phyloP scores from a whole-genome alignment of 2,113 vertebrate species.

The Scartelaos histophorus region DNA sequence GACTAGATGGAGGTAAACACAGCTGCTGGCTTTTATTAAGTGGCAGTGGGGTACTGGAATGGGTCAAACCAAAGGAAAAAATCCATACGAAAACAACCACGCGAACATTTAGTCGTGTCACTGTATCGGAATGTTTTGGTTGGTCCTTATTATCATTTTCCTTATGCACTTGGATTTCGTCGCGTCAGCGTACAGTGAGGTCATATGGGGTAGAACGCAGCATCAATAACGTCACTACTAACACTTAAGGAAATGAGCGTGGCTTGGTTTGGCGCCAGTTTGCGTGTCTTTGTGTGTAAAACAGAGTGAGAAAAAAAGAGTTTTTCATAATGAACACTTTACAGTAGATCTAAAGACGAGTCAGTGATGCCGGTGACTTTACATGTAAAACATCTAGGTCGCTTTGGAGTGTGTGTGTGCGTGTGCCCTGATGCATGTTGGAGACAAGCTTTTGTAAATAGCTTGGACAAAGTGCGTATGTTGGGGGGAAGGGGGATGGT shows the following conservation, averaged over 20 bases:
- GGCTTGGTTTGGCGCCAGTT: background rate
- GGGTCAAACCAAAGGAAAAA: slow-evolving; percentile 59
- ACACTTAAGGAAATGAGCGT: slow-evolving; percentile 14
- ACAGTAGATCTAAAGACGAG: slow-evolving; percentile 48
- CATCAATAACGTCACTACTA: slow-evolving; percentile 29
- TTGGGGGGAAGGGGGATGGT: slow-evolving; percentile 37
- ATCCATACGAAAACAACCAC: slow-evolving; percentile 52
- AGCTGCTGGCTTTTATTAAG: slow-evolving; percentile 72
- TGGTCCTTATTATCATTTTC: slow-evolving; percentile 53
- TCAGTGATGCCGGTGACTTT: slow-evolving; percentile 38
- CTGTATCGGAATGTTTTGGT: slow-evolving; percentile 62
- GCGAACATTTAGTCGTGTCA: slow-evolving; percentile 54
- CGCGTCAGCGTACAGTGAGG: slow-evolving; percentile 58
- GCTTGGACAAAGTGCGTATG: slow-evolving; percentile 55
- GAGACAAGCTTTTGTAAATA: slow-evolving; percentile 51
- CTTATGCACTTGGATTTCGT: slow-evolving; percentile 41
- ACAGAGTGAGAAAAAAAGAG: slow-evolving; percentile 10
- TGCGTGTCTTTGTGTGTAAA: slow-evolving; percentile 15
- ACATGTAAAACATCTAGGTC: slow-evolving; percentile 67
- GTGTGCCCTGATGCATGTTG: slow-evolving; percentile 59
- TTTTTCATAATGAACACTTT: slow-evolving; percentile 38
- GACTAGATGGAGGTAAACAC: slow-evolving; percentile 71
- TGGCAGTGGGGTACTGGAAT: slow-evolving; percentile 48
- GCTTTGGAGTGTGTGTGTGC: slow-evolving; percentile 58
- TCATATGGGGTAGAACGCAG: slow-evolving; percentile 35